phyloP scores from a whole-genome alignment of 2,113 vertebrate genomes.

The Nesogale talazaci region DNA sequence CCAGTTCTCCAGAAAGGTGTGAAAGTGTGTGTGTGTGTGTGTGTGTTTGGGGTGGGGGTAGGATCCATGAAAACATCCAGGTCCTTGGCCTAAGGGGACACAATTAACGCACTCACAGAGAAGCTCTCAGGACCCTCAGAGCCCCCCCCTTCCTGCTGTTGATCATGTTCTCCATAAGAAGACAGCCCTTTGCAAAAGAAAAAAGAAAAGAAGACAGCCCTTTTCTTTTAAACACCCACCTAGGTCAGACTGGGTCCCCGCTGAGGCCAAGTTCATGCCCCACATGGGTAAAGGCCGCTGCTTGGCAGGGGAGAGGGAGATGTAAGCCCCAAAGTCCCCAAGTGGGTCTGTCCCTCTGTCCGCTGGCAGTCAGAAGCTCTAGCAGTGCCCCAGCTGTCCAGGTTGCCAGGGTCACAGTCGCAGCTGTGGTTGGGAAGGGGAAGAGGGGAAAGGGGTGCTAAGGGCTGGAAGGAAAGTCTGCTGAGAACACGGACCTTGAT shows the following conservation, averaged over 20 bases:
- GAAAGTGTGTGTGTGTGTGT: not conserved
- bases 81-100: not conserved
- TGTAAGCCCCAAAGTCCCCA: not conserved
- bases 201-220: constrained; percentile 13
- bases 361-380: not conserved
- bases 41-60: too few species aligned
- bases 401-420: not conserved
- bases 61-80: not conserved
- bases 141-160: not conserved
- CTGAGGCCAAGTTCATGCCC: not conserved
- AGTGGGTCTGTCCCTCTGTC: too few species aligned
- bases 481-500: not conserved
- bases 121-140: not conserved
- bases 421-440: not conserved
- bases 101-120: not conserved
- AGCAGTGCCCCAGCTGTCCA: not conserved
- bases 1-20: constrained; percentile 4
- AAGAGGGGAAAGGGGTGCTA: not conserved
- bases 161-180: not conserved
- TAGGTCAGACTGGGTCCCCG: not conserved
- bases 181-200: not conserved
- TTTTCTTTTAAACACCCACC: not conserved
- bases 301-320: not conserved
- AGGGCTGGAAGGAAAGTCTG: not conserved
- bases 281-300: constrained; percentile 11